These are phyloP conservation scores for Carollia perspicillata DNA, from an alignment of 2,113 vertebrate species.

Conservation along the genomic window DNA sequence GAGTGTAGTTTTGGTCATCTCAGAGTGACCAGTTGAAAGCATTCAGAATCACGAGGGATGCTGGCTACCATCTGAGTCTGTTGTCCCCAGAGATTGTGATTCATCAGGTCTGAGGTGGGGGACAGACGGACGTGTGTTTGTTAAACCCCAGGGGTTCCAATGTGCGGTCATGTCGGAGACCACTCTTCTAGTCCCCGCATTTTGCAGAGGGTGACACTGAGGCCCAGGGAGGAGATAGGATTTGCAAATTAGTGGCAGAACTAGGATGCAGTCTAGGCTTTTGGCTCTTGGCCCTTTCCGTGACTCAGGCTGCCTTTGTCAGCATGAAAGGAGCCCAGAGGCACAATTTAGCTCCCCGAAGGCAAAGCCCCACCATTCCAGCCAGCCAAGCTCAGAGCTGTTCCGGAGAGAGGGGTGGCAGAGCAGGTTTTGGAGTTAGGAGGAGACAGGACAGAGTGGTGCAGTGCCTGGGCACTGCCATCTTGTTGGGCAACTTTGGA, in stretches of 20 bases:
- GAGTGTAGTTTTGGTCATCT: neutral
- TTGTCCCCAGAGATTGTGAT: neutral
- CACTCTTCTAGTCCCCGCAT: neutral
- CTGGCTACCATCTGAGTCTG: neutral
- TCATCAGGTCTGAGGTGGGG: neutral
- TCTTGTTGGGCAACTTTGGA: neutral
- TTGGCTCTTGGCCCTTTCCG: neutral
- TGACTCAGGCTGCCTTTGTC: neutral
- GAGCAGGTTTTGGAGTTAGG: neutral
- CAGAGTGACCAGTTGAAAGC: neutral
- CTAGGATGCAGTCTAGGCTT: neutral
- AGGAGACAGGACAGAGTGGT: neutral
- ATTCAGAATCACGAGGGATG: neutral
- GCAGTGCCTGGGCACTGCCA: too few species aligned
- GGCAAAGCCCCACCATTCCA: neutral
- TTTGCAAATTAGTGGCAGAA: neutral
- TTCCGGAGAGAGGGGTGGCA: neutral
- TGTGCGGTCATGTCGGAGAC: neutral
- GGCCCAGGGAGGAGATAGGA: neutral
- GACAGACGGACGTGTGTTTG: neutral
- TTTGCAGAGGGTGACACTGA: neutral
- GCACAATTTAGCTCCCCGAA: neutral
- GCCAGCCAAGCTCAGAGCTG: neutral
- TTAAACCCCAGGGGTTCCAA: neutral
- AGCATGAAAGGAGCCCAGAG: neutral